Base-by-base conservation (phyloP, 1,140 invertebrate genomes). In the Brachionus sp. region DNA sequence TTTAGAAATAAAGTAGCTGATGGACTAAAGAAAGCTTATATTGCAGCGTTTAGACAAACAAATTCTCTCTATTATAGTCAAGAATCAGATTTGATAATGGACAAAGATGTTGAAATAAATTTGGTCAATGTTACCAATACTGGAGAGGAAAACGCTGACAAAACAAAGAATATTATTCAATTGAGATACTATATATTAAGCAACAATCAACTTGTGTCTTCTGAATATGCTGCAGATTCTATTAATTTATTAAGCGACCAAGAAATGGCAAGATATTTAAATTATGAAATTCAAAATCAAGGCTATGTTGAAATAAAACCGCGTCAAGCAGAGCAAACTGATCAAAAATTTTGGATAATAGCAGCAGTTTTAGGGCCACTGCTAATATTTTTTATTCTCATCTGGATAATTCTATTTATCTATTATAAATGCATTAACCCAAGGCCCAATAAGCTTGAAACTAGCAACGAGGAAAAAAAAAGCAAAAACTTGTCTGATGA, bases 341-440 rank as follows among this genome's bases (percentile, higher is more conserved):
- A 80, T 44, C 33, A 57, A 39, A 57, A 44, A 7, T 16, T 80
- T 10, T 80, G 77, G 77, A 80, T 80, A 19, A 80, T 80, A 37
- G 77, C 33, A 33, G 50, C 77, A 23, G 77, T 80, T 9, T 25
- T 80, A 9, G 77, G 77, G 0, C 77, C 77, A 12, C 9, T 80
- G 12, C 50, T 80, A 5, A 10, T 80, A 1, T 16, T 80, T 13
- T 57, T 80, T 37, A 37, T 80, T 10, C 33, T 80, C 4, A 33
- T 80, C 4, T 80, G 77, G 77, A 19, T 80, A 7, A 80, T 80
- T 80, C 39, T 66, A 37, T 80, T 57, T 42, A 25, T 80, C 9
- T 80, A 80, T 37, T 80, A 62, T 35, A 57, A 66, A 80, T 80
- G 77, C 37, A 80, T 80, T 62, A 80, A 80, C 25, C 77, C 77